Evolutionary conservation across 2,888 invertebrate genomes (phyloP).

Genomic region (Carpatolechia fugitivella): DNA sequence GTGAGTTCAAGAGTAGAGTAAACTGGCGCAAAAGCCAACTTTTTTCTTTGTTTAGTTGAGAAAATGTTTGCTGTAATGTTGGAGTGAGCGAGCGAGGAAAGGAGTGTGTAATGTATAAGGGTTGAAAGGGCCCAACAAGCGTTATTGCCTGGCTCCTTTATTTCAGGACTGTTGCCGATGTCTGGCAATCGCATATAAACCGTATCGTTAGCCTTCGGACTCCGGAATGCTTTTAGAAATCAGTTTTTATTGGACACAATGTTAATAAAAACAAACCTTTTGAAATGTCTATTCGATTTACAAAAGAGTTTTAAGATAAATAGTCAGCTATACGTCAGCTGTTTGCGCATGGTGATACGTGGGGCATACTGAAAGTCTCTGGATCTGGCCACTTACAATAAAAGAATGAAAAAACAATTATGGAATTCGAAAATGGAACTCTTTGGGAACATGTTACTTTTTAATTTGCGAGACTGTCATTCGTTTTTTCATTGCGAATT

Average conservation of each 20-base stretch:
- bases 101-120: constrained; percentile 16
- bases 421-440: too few species aligned
- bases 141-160: constrained; percentile 28
- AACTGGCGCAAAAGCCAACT: constrained; percentile 2
- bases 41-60: constrained; percentile 5
- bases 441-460: too few species aligned
- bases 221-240: constrained; percentile 28
- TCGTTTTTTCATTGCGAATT: too few species aligned
- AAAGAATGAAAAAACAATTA: too few species aligned
- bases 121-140: constrained; percentile 26
- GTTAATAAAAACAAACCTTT: background rate
- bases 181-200: constrained; percentile 30
- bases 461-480: too few species aligned
- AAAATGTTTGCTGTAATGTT: constrained; percentile 3
- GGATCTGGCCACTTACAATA: too few species aligned
- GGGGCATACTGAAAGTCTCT: too few species aligned
- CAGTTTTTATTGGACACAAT: background rate
- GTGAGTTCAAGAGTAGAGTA: background rate
- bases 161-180: constrained; percentile 29
- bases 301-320: too few species aligned
- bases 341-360: too few species aligned
- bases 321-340: too few species aligned
- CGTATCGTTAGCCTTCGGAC: constrained; percentile 27
- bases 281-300: too few species aligned
- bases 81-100: constrained; percentile 3